These are phyloP conservation scores for Bostrychus sinensis DNA, from an alignment of 2,113 vertebrate species.

Conservation along the genomic window DNA sequence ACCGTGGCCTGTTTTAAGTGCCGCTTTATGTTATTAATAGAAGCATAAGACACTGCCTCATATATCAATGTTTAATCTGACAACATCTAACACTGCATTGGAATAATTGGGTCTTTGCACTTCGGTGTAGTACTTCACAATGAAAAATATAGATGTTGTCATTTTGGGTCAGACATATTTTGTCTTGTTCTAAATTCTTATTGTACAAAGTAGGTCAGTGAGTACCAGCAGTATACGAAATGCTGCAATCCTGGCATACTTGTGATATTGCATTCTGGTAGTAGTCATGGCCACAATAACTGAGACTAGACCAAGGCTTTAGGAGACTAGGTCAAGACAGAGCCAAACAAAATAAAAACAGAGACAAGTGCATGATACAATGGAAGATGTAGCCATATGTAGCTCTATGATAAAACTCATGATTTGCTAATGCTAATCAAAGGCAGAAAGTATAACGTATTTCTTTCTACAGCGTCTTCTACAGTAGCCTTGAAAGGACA, in stretches of 20 bases:
- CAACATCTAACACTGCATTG: neutral
- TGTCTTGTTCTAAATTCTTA: neutral
- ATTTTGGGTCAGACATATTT: neutral
- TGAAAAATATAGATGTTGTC: neutral
- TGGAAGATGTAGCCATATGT: no score
- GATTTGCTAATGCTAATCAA: no score
- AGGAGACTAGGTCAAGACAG: neutral
- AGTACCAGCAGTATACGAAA: neutral
- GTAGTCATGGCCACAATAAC: constrained; percentile 6
- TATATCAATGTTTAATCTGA: neutral
- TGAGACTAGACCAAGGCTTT: neutral
- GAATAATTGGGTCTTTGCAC: neutral
- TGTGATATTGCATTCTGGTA: constrained; percentile 9
- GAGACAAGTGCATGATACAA: no score
- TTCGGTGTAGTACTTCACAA: neutral
- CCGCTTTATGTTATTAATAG: constrained; percentile 18
- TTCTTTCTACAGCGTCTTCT: no score
- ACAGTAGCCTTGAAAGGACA: no score
- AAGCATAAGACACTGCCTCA: constrained; percentile 7
- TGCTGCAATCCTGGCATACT: neutral
- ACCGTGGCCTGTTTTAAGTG: constrained; percentile 8
- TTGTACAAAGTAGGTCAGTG: constrained; percentile 19
- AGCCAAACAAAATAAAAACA: neutral
- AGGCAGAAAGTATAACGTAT: no score
- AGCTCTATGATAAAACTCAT: no score